These are phyloP conservation scores for Bradysia coprophila DNA, from an alignment of 1,140 invertebrate genomes.

Conservation along the genomic window DNA sequence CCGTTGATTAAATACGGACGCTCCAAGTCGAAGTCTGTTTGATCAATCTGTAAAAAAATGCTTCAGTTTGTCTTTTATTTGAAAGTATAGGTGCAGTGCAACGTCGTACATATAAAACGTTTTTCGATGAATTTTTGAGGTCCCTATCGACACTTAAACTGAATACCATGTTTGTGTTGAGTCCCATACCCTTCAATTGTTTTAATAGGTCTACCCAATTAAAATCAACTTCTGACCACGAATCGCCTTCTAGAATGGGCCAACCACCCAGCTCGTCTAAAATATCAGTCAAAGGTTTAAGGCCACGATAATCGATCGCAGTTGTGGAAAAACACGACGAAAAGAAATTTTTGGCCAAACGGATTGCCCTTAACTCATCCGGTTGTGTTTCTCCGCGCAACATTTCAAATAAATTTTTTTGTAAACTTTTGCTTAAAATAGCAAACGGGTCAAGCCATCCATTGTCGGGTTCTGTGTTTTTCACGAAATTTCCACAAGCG, in stretches of 20 bases:
- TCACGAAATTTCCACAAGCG: conserved; percentile 31
- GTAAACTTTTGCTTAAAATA: conserved; percentile 56
- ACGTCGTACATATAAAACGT: conserved; percentile 67
- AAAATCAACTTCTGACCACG: conserved; percentile 51
- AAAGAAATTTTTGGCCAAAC: conserved; percentile 58
- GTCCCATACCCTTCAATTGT: conserved; percentile 57
- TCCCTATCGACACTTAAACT: conserved; percentile 79
- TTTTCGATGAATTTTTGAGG: conserved; percentile 71
- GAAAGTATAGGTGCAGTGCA: neutral
- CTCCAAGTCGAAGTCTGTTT: conserved; percentile 71
- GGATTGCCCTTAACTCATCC: conserved; percentile 51
- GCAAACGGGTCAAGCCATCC: conserved; percentile 62
- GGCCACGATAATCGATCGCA: conserved; percentile 49
- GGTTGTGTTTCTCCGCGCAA: conserved; percentile 45
- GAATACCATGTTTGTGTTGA: conserved; percentile 78
- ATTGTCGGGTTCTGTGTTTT: conserved; percentile 39
- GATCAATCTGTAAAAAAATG: too few species aligned
- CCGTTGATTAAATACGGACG: conserved; percentile 81
- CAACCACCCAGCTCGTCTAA: conserved; percentile 65
- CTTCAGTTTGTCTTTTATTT: neutral
- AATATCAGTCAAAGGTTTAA: conserved; percentile 47
- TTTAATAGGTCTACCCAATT: conserved; percentile 69
- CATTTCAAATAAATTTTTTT: conserved; percentile 54
- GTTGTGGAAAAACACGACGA: conserved; percentile 70
- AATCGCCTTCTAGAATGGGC: conserved; percentile 64